A percentile compares a stretch with the other conserved stretches of the same genome.
These are phyloP conservation scores for Drosophila sechellia DNA, from an alignment of 1,140 invertebrate genomes.

Conservation along the genomic window DNA sequence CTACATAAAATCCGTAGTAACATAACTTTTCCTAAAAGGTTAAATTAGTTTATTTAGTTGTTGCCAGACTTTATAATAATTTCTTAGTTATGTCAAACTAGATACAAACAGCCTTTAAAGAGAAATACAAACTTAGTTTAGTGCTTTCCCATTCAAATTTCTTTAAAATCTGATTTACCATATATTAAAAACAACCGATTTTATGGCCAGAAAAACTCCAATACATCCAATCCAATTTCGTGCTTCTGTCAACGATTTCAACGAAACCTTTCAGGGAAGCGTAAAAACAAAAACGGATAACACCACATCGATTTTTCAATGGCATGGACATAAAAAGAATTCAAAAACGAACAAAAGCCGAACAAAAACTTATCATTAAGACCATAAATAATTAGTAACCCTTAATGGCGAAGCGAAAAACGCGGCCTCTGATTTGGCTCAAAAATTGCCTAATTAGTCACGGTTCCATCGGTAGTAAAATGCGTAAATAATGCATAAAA, in stretches of 20 bases:
- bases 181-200: neutral
- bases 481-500: conserved; percentile 80
- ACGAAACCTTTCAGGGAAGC: neutral
- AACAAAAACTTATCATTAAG: conserved; percentile 71
- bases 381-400: conserved; percentile 73
- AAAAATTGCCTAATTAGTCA: conserved; percentile 82
- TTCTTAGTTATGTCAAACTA: neutral
- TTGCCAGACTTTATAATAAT: neutral
- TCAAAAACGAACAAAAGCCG: conserved; percentile 50
- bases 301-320: neutral
- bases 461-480: conserved; percentile 56
- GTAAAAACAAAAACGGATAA: conserved; percentile 8
- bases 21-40: neutral
- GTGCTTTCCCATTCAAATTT: conserved; percentile 2
- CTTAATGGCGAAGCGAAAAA: conserved; percentile 41
- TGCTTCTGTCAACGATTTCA: neutral
- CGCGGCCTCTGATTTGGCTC: conserved; percentile 54
- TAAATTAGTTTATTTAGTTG: neutral
- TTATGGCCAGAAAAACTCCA: conserved; percentile 15
- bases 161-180: neutral
- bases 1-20: neutral
- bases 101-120: conserved; percentile 4
- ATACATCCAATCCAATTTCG: neutral
- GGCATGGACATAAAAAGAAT: conserved; percentile 15
- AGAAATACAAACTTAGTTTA: conserved; percentile 2